These are phyloP conservation scores for Theristicus caerulescens DNA, from an alignment of 2,113 vertebrate species.

Conservation along the genomic window DNA sequence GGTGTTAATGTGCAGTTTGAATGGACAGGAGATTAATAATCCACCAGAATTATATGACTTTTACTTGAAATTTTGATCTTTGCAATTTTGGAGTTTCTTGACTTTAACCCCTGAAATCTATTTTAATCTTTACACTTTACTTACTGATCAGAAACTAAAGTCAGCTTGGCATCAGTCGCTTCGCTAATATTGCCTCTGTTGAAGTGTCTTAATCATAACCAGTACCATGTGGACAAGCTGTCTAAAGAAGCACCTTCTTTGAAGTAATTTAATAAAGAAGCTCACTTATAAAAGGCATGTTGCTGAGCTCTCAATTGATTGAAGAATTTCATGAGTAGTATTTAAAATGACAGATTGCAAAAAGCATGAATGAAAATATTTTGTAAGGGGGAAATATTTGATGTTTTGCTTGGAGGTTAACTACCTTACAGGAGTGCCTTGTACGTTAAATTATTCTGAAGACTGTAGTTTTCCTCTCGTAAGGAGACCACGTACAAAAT, in stretches of 20 bases:
- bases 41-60: background rate
- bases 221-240: background rate
- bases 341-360: background rate
- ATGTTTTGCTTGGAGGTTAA: background rate
- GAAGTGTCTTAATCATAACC: background rate
- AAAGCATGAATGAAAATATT: background rate
- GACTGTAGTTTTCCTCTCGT: background rate
- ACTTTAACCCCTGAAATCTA: background rate
- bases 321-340: background rate
- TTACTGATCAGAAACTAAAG: background rate
- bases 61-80: background rate
- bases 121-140: background rate
- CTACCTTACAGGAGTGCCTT: background rate
- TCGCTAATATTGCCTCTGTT: background rate
- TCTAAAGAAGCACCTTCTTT: background rate
- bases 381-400: background rate
- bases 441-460: background rate
- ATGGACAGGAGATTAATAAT: background rate
- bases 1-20: background rate
- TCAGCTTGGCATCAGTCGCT: background rate
- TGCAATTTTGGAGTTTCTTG: background rate
- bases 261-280: background rate
- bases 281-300: background rate
- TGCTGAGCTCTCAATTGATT: background rate
- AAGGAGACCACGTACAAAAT: background rate